Evolutionary conservation across 2,797 vertebrate species (phyloP).

Genomic region (Hirundo rustica): DNA sequence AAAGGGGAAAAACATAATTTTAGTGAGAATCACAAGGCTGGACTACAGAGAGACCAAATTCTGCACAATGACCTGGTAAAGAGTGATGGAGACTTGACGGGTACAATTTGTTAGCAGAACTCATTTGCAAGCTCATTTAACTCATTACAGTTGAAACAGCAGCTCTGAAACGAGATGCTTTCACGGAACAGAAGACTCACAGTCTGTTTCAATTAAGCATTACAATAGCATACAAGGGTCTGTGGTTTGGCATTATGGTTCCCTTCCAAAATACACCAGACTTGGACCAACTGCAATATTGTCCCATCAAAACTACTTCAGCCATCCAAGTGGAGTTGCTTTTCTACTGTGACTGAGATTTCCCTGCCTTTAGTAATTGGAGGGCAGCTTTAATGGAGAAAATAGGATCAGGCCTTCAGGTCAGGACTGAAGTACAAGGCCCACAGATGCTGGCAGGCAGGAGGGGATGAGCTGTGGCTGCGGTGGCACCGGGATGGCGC

Average conservation of each 20-base stretch:
- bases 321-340: not conserved
- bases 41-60: not conserved
- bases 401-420: not conserved
- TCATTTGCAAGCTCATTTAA: not conserved
- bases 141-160: not conserved
- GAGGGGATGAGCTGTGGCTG: not conserved
- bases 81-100: not conserved
- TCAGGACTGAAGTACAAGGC: not conserved
- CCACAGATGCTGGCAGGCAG: rapidly evolving
- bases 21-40: not conserved
- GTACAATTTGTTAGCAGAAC: not conserved
- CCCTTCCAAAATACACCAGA: not conserved
- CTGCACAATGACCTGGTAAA: not conserved
- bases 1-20: not conserved
- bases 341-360: not conserved
- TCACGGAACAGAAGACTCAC: not conserved
- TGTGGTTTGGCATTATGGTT: not conserved
- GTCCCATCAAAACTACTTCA: not conserved
- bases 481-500: not conserved
- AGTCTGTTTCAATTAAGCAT: not conserved
- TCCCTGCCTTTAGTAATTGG: not conserved
- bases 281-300: not conserved
- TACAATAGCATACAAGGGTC: not conserved
- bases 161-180: not conserved
- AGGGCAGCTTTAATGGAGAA: not conserved